Percentiles rank a stretch among this genome's conserved stretches.
phyloP scores from a whole-genome alignment of 2,113 vertebrate species.

The Baryphthengus martii region DNA sequence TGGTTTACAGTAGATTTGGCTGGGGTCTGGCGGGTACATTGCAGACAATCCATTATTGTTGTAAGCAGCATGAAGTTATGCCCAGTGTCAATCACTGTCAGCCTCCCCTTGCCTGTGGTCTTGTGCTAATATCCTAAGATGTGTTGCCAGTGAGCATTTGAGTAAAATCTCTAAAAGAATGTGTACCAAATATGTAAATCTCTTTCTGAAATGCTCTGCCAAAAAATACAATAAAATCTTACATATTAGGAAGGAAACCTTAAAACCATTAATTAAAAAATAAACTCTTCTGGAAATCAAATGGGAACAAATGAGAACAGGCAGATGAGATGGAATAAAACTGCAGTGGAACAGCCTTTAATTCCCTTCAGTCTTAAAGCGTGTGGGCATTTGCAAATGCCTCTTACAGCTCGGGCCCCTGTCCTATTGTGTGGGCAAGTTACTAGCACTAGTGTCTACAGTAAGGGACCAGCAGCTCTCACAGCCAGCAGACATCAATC shows the following conservation, averaged over 20 bases:
- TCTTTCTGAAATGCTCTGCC: neutral
- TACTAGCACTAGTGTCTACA: fast-evolving
- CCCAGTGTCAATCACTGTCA: neutral
- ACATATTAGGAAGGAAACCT: neutral
- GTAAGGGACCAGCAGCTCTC: neutral
- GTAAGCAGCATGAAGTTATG: slow-evolving; percentile 33
- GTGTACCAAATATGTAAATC: slow-evolving; percentile 38
- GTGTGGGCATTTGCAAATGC: neutral
- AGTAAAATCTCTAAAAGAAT: slow-evolving; percentile 44
- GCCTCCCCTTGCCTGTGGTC: neutral
- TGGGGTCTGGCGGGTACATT: slow-evolving; percentile 39
- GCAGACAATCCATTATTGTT: slow-evolving; percentile 55
- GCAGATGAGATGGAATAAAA: neutral
- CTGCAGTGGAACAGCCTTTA: neutral
- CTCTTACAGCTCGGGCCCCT: neutral
- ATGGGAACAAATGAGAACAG: neutral
- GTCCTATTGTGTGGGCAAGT: neutral
- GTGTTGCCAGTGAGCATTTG: neutral
- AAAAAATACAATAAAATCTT: neutral
- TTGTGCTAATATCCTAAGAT: neutral
- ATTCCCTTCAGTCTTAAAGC: neutral
- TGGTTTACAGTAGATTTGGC: slow-evolving; percentile 50
- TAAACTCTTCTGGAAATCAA: neutral
- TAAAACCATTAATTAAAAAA: slow-evolving; percentile 43
- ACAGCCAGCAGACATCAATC: neutral